Conservation (phyloP, 1,140 invertebrate species). For the Meteorus sp. region DNA sequence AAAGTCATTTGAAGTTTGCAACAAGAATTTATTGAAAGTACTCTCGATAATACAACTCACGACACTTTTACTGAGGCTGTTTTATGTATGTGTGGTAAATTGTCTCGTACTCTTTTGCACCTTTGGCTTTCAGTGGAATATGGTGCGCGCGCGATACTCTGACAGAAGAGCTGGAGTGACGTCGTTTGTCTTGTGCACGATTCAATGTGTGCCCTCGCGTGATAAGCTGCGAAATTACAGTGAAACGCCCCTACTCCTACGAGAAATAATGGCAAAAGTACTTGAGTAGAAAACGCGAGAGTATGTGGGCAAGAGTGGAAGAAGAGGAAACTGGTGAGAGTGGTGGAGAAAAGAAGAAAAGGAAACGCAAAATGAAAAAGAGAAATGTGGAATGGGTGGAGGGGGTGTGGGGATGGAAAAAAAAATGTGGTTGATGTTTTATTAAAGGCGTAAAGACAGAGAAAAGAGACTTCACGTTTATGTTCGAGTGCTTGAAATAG, state of each 20-base stretch:
- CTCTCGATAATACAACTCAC: constrained; percentile 13
- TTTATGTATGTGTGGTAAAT: not conserved
- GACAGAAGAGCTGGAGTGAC: constrained; percentile 2
- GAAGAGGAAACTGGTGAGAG: too few species aligned
- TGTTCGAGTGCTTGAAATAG: constrained; percentile 3
- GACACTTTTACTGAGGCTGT: not conserved
- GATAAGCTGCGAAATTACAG: constrained; percentile 29
- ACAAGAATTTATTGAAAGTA: constrained; percentile 24
- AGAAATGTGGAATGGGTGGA: too few species aligned
- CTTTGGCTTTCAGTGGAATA: constrained; percentile 1
- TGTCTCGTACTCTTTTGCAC: not conserved
- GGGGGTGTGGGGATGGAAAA: too few species aligned
- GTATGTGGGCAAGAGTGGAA: not conserved
- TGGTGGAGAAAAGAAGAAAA: too few species aligned
- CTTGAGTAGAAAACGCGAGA: not conserved
- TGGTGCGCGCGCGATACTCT: not conserved
- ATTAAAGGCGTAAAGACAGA: too few species aligned
- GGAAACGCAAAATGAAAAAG: too few species aligned
- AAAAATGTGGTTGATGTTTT: too few species aligned
- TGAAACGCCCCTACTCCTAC: constrained; percentile 21
- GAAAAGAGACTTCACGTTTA: too few species aligned
- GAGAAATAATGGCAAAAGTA: constrained; percentile 19
- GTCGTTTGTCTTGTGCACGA: constrained; percentile 16
- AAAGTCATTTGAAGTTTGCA: constrained; percentile 1
- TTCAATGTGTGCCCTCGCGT: constrained; percentile 26